A percentile compares a stretch with the other conserved stretches of the same genome.
phyloP scores from a whole-genome alignment of 2,113 vertebrate genomes.

The Mesocricetus auratus region DNA sequence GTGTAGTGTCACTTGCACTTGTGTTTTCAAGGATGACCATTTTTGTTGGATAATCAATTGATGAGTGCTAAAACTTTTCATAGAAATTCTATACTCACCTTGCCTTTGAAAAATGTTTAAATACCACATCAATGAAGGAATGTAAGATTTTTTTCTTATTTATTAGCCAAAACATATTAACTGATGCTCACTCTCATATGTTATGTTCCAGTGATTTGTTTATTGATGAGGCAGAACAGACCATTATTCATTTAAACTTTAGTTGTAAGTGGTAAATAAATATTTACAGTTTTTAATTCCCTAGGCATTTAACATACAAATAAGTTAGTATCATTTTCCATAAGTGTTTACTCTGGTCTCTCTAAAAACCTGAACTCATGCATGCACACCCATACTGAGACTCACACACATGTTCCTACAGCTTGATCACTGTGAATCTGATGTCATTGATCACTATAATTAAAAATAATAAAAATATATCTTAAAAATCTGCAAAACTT shows the following conservation, averaged over 20 bases:
- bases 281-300: not conserved
- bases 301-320: not conserved
- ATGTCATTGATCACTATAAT: not conserved
- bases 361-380: not conserved
- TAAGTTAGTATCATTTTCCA: not conserved
- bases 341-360: not conserved
- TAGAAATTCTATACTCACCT: not conserved
- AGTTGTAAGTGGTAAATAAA: not conserved
- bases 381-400: not conserved
- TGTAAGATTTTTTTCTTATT: not conserved
- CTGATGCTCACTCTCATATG: not conserved
- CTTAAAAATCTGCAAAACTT: not conserved
- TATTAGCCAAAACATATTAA: not conserved
- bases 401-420: not conserved
- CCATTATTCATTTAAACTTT: not conserved
- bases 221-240: no score
- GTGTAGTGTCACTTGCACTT: no score
- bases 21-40: not conserved
- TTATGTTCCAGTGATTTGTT: not conserved
- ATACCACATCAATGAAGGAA: not conserved
- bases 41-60: not conserved
- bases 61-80: not conserved
- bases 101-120: not conserved
- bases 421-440: no score
- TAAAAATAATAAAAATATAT: not conserved